phyloP scores from a whole-genome alignment of 2,113 vertebrate species.

The Nannobrachium achirus region DNA sequence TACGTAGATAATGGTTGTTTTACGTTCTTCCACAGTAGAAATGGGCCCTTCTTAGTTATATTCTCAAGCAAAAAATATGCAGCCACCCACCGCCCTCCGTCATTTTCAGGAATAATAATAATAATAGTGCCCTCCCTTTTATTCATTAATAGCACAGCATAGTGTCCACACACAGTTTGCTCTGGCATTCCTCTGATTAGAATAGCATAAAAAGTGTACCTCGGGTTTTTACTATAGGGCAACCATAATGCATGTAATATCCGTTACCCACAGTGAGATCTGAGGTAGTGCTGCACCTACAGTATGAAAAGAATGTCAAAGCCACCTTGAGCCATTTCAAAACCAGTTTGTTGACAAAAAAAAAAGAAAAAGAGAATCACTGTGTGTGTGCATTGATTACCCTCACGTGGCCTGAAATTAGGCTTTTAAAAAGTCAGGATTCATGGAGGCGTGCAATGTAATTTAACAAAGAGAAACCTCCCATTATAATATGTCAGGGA shows the following conservation, averaged over 20 bases:
- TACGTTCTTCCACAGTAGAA: constrained; percentile 53
- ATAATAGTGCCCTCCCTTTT: constrained; percentile 49
- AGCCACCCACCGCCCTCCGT: background rate
- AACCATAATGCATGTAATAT: constrained; percentile 37
- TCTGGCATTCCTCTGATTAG: constrained; percentile 56
- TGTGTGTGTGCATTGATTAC: constrained; percentile 10
- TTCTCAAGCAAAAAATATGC: constrained; percentile 32
- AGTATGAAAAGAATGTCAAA: constrained; percentile 60
- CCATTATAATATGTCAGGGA: constrained; percentile 35
- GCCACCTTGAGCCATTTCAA: constrained; percentile 45
- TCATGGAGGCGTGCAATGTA: constrained; percentile 5
- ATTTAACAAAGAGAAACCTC: constrained; percentile 1
- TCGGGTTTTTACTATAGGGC: constrained; percentile 51
- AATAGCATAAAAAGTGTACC: constrained; percentile 54
- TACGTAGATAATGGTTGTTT: constrained; percentile 38
- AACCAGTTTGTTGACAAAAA: constrained; percentile 30
- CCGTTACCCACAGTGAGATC: constrained; percentile 49
- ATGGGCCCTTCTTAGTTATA: constrained; percentile 38
- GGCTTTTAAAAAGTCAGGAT: constrained; percentile 11
- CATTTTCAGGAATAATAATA: constrained; percentile 34
- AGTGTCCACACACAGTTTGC: constrained; percentile 42
- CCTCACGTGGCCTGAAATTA: constrained; percentile 3
- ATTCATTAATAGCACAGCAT: constrained; percentile 59
- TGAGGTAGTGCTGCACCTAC: constrained; percentile 78
- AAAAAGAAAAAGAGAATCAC: constrained; percentile 23